These are phyloP conservation scores for Neoitamus cyanurus DNA, from an alignment of 2,888 invertebrate species.

Conservation along the genomic window DNA sequence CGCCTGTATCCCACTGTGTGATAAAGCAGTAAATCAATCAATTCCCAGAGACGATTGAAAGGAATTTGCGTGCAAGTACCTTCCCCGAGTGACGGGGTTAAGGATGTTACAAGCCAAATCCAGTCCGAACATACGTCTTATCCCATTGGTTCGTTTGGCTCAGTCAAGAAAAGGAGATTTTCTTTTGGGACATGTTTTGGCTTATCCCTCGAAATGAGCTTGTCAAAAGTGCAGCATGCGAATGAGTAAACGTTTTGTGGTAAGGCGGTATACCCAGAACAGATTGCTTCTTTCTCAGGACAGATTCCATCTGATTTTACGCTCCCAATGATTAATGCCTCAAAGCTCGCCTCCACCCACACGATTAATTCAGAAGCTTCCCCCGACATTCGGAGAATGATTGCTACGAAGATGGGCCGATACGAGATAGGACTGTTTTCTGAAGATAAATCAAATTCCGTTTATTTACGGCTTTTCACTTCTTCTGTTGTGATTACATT, in stretches of 20 bases:
- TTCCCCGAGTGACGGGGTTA: not conserved
- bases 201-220: not conserved
- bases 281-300: not conserved
- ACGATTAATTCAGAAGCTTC: not conserved
- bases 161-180: not conserved
- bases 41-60: not conserved
- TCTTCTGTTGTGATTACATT: not conserved
- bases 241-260: not conserved
- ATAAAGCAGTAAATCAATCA: slow-evolving; percentile 1
- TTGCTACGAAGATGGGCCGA: not conserved
- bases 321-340: not conserved
- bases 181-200: not conserved
- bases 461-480: slow-evolving; percentile 16
- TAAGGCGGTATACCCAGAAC: not conserved
- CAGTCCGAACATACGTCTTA: not conserved
- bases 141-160: not conserved
- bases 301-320: slow-evolving; percentile 1
- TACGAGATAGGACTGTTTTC: slow-evolving; percentile 9
- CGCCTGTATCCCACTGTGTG: not conserved
- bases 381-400: not conserved
- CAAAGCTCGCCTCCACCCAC: not conserved
- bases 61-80: not conserved
- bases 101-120: not conserved
- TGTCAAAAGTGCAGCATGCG: slow-evolving; percentile 5
- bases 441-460: slow-evolving; percentile 24